These are phyloP conservation scores for Caprella mutica DNA, from an alignment of 2,888 invertebrate genomes.

Conservation along the genomic window DNA sequence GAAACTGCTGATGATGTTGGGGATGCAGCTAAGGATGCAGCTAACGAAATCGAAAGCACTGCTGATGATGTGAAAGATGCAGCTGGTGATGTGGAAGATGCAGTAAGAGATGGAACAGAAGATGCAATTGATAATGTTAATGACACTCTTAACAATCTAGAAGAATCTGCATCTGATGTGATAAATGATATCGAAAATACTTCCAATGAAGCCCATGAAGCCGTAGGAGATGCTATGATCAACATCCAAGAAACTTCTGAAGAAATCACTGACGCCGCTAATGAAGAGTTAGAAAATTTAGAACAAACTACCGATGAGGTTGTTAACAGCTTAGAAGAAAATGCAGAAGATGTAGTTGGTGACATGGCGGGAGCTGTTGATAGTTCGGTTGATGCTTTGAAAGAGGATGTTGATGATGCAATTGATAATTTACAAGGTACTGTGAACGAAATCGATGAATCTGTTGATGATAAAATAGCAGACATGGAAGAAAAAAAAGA, in stretches of 20 bases:
- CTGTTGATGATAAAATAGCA: background rate
- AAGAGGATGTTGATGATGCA: background rate
- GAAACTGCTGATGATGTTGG: constrained; percentile 6
- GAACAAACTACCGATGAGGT: no score
- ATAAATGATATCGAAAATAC: background rate
- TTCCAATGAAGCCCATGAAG: background rate
- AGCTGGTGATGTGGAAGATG: background rate
- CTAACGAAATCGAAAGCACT: background rate
- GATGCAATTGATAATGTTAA: background rate
- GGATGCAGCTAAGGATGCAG: background rate
- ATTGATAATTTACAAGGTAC: background rate
- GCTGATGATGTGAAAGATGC: background rate
- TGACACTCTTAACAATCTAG: background rate
- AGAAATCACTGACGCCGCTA: background rate
- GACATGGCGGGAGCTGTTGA: background rate
- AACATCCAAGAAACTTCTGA: background rate
- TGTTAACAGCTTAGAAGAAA: no score
- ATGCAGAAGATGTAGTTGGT: background rate
- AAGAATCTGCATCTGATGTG: background rate
- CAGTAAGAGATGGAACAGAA: background rate
- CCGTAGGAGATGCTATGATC: background rate
- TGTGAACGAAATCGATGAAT: background rate
- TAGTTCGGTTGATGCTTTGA: background rate
- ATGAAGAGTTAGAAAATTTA: background rate
- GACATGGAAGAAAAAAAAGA: background rate